phyloP scores from a whole-genome alignment of 1,140 invertebrate genomes.

The Rhyacophila brunnea region DNA sequence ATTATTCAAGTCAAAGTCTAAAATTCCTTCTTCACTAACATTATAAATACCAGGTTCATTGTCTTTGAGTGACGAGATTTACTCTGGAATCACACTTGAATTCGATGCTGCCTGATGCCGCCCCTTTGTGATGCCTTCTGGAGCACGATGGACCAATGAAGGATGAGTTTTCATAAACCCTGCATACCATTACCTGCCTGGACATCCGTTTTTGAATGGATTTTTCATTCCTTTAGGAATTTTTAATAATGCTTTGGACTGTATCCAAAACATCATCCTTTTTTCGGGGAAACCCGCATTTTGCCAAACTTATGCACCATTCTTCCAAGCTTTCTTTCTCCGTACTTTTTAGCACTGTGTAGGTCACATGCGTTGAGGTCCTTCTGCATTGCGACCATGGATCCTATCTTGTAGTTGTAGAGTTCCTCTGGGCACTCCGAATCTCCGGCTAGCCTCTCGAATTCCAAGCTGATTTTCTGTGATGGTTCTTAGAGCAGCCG shows the following conservation, averaged over 20 bases:
- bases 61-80: too few relatives aligned
- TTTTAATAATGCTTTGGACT: neutral
- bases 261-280: neutral
- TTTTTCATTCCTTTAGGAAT: neutral
- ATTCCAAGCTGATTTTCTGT: neutral
- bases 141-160: neutral
- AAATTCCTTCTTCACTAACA: too few relatives aligned
- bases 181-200: neutral
- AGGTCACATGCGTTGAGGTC: neutral
- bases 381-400: neutral
- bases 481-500: neutral
- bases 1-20: too few relatives aligned
- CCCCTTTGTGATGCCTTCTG: conserved; percentile 3
- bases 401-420: too few relatives aligned
- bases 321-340: neutral
- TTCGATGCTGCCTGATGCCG: too few relatives aligned
- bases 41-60: too few relatives aligned
- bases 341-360: neutral
- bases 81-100: too few relatives aligned
- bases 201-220: conserved; percentile 2
- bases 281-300: neutral
- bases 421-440: too few relatives aligned
- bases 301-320: neutral
- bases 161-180: conserved; percentile 2
- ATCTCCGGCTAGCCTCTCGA: too few relatives aligned